Base-by-base conservation (phyloP, 2,797 vertebrate species). In the Liparis tanakae region DNA sequence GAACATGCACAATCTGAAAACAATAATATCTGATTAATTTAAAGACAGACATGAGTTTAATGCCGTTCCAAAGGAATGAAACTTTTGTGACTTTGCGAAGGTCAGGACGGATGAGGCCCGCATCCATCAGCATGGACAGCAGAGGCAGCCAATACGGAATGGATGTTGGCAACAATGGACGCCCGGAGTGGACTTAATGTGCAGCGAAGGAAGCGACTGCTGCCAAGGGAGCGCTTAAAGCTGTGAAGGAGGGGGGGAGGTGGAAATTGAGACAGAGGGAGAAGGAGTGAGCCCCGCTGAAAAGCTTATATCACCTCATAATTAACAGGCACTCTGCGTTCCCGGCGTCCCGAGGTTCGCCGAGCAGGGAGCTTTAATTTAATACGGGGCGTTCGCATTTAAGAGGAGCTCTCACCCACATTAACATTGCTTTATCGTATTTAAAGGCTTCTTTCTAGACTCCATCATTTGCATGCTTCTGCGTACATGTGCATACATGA, bases 221-320 rank as follows among this genome's bases (percentile, higher is more conserved):
- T 84, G 88, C 82, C 86, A 86, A 64, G 76, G 74, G 75, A 85
- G 81, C 74, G 46, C 73, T 85, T 78, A 50, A 72, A 84, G 55
- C 63, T 67, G 43, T 8, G 57, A 70, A 64, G 60, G 61, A 69
- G 56, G 13, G 63, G 73, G 44, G 18, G 53, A 63, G 53, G 44
- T 18, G 44, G 79, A 67, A 30, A 46, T 7, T 36, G 51, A 74
- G 70, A 70, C 33, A 48, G 22, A 63, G 60, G 48, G 72, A 65
- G 74, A 81, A 74, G 43, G 72, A 83, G 79, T 80, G 83, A 77
- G 74, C 72, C 75, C 71, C 12, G 25, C 62, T 76, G 78, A 81
- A 81, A 86, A 85, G 61, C 77, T 39, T 74, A 62, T 59, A 59
- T 85, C 76, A 73, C 69, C 57, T 36, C 74, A 74, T 83, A 78